Percentiles rank a stretch among this genome's conserved stretches.
Evolutionary conservation across 1,140 invertebrate genomes (phyloP).

Genomic region (Gryon sp.): DNA sequence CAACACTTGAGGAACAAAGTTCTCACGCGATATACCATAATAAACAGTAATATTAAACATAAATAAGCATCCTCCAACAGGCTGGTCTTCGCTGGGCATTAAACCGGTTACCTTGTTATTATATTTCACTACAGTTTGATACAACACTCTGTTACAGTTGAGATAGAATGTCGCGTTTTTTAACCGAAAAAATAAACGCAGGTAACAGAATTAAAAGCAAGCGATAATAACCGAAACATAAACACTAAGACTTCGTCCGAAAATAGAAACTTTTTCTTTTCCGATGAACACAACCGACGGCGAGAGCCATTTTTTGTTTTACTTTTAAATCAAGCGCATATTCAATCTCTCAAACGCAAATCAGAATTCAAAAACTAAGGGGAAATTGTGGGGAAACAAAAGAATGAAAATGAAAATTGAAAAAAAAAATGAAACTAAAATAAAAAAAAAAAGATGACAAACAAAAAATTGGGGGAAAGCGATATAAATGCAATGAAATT

Average conservation of each 20-base stretch:
- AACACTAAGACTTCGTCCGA: constrained; percentile 51
- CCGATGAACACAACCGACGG: constrained; percentile 28
- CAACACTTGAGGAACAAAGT: too few relatives aligned
- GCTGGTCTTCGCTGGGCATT: constrained; percentile 79
- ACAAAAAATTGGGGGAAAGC: too few relatives aligned
- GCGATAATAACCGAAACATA: constrained; percentile 3
- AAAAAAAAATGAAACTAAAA: constrained; percentile 7
- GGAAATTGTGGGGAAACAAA: neutral
- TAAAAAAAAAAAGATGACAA: neutral
- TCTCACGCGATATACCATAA: constrained; percentile 66
- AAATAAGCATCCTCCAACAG: constrained; percentile 71
- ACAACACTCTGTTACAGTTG: constrained; percentile 56
- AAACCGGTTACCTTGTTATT: constrained; percentile 74
- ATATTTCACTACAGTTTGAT: constrained; percentile 67
- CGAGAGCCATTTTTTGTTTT: too few relatives aligned
- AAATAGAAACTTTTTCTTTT: constrained; percentile 30
- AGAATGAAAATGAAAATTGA: neutral
- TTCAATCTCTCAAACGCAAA: constrained; percentile 62
- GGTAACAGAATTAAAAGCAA: constrained; percentile 5
- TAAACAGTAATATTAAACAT: constrained; percentile 60
- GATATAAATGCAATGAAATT: too few relatives aligned
- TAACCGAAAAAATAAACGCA: too few relatives aligned
- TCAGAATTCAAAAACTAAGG: constrained; percentile 17
- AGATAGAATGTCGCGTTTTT: constrained; percentile 38
- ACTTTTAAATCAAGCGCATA: constrained; percentile 42